Conservation (phyloP, 2,888 invertebrate species). For the Scaptomyza polygonia region DNA sequence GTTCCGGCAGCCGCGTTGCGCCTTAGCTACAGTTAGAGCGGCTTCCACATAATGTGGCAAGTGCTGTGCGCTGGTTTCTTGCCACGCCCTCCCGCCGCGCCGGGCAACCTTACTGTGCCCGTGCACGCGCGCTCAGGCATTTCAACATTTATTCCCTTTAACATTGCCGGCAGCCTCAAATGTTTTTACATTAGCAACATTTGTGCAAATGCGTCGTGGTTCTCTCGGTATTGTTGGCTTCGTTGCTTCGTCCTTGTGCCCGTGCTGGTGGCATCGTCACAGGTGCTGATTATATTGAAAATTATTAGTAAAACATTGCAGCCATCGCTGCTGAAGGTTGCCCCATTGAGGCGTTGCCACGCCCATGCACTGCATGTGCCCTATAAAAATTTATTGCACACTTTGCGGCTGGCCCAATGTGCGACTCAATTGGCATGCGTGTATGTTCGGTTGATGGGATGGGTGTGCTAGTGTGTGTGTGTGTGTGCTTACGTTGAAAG, state of each 20-base stretch:
- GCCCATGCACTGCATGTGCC: constrained; percentile 59
- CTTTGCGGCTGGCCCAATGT: constrained; percentile 71
- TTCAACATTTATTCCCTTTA: constrained; percentile 59
- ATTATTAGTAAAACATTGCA: constrained; percentile 75
- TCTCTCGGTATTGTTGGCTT: constrained; percentile 10
- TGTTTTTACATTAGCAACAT: constrained; percentile 78
- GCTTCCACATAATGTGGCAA: constrained; percentile 43
- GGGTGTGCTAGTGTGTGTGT: not conserved
- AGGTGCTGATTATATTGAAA: constrained; percentile 79
- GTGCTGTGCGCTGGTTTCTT: constrained; percentile 11
- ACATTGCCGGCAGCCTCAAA: constrained; percentile 52
- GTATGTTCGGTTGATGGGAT: not conserved
- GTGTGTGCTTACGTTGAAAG: not conserved
- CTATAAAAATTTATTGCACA: constrained; percentile 75
- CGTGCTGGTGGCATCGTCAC: constrained; percentile 52
- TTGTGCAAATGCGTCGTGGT: constrained; percentile 58
- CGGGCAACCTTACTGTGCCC: constrained; percentile 20
- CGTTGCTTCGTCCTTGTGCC: constrained; percentile 4
- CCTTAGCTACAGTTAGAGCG: constrained; percentile 14
- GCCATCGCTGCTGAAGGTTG: constrained; percentile 16
- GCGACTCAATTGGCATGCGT: constrained; percentile 25
- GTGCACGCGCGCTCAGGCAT: constrained; percentile 39
- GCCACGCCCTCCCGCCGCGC: constrained; percentile 13
- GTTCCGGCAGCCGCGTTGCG: constrained; percentile 32
- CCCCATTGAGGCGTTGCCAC: constrained; percentile 13